Evolutionary conservation across 2,797 vertebrate genomes (phyloP), one percentile per base, ranked within the genome.

Genomic region (Triplophysa yarkandensis): DNA sequence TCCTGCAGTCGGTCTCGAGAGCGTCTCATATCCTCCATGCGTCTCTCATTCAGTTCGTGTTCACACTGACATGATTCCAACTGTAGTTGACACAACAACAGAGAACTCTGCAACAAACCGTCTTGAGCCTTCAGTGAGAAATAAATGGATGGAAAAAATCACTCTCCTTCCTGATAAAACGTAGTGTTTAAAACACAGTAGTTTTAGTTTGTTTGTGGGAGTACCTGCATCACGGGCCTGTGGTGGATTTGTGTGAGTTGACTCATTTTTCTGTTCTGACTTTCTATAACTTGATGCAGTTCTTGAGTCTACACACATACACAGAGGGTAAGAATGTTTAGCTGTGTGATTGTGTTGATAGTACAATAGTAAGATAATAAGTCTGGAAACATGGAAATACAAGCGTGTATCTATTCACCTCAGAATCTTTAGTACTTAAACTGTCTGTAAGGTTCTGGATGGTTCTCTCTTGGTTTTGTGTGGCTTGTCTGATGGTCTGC

Each of bases 11-110:
- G 90, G 36, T 93, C 92, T 52, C 89, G 79, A 23, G 91, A 85
- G 27, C 85, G 86, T 32, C 44, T 86, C 80, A 94, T 89, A 77
- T 98, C 94, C 0, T 90, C 84, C 52, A 94, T 88, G 21, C 94
- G 93, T 74, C 90, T 92, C 64, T 96, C 95, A 68, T 89, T 95
- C 83, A 93, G 94, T 27, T 85, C 85, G 9, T 93, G 84, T 72
- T 85, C 86, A 78, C 94, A 90, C 85, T 94, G 94, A 73, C 92
- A 90, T 69, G 90, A 91, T 86, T 94, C 95, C 48, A 96, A 87
- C 86, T 98, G 94, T 82, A 98, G 89, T 64, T 95, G 95, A 32
- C 93, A 93, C 69, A 90, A 92, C 89, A 98, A 97, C 62, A 98
- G 87, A 0, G 90, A 88, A 44, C 93, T 95, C 86, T 97, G 96